Evolutionary conservation across 1,140 invertebrate genomes (phyloP).

Genomic region (Callitettix versicolor): DNA sequence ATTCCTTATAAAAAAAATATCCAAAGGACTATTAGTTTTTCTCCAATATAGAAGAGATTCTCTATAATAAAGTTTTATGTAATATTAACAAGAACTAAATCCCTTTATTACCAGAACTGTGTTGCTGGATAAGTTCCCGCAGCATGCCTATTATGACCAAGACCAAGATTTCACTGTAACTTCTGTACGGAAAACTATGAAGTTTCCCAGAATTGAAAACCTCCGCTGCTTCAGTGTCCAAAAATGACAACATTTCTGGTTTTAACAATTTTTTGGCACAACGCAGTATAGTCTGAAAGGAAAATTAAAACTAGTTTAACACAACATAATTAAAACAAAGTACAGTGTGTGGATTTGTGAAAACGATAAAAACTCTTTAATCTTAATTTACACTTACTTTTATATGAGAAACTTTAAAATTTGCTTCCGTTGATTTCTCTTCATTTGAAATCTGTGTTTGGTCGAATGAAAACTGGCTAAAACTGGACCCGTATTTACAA

Average conservation of each 20-base stretch:
- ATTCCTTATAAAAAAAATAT: too few relatives aligned
- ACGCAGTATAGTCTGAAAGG: slow-evolving; percentile 48
- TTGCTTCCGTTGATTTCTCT: slow-evolving; percentile 42
- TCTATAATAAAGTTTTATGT: too few relatives aligned
- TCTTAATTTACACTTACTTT: slow-evolving; percentile 34
- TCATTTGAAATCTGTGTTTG: slow-evolving; percentile 54
- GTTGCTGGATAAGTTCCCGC: slow-evolving; percentile 80
- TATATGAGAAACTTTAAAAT: slow-evolving; percentile 62
- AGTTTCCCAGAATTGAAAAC: slow-evolving; percentile 52
- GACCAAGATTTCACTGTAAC: slow-evolving; percentile 89
- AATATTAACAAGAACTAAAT: too few relatives aligned
- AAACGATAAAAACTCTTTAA: too few relatives aligned
- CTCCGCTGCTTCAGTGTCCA: slow-evolving; percentile 76
- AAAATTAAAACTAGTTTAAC: too few relatives aligned
- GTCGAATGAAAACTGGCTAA: slow-evolving; percentile 76
- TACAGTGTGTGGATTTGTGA: too few relatives aligned
- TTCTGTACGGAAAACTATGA: slow-evolving; percentile 74
- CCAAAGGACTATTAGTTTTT: too few relatives aligned
- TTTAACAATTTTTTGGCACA: slow-evolving; percentile 80
- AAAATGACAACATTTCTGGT: slow-evolving; percentile 68
- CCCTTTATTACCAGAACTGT: slow-evolving; percentile 40
- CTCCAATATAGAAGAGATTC: too few relatives aligned
- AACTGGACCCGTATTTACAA: slow-evolving; percentile 84
- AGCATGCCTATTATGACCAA: slow-evolving; percentile 86
- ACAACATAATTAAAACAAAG: too few relatives aligned